These are phyloP conservation scores for Anabacerthia variegaticeps DNA, from an alignment of 2,797 vertebrate genomes.

Conservation along the genomic window DNA sequence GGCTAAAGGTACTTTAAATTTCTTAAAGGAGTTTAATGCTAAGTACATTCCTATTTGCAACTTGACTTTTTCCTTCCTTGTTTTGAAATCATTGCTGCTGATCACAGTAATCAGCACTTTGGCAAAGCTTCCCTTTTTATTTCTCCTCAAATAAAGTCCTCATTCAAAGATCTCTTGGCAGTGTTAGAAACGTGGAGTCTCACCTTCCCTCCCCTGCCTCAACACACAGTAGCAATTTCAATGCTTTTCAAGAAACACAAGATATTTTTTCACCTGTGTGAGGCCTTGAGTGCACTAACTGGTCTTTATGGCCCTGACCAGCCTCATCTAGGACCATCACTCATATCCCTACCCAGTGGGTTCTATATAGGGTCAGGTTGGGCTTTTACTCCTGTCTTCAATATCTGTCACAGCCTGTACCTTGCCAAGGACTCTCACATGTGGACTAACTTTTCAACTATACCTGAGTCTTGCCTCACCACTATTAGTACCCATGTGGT, in stretches of 20 bases:
- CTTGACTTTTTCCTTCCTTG: background rate
- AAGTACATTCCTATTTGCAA: background rate
- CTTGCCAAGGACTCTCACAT: background rate
- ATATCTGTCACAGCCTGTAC: background rate
- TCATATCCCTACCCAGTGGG: background rate
- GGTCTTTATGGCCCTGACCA: background rate
- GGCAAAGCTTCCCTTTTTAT: background rate
- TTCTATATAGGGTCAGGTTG: background rate
- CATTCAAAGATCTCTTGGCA: background rate
- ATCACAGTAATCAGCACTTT: background rate
- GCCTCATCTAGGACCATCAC: background rate
- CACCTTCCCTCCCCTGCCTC: background rate
- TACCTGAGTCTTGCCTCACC: background rate
- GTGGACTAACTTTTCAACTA: background rate
- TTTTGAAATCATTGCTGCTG: background rate
- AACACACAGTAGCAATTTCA: background rate
- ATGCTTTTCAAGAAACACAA: background rate
- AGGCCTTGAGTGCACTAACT: background rate
- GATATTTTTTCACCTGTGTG: background rate
- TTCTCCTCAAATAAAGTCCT: background rate
- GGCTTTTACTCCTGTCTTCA: background rate
- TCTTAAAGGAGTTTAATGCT: background rate
- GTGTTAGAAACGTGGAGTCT: background rate
- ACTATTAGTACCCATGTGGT: background rate
- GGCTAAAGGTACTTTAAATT: background rate